Evolutionary conservation across 2,888 invertebrate species (phyloP), one percentile per base, ranked within the genome.

Genomic region (Cheiracanthium punctorium): DNA sequence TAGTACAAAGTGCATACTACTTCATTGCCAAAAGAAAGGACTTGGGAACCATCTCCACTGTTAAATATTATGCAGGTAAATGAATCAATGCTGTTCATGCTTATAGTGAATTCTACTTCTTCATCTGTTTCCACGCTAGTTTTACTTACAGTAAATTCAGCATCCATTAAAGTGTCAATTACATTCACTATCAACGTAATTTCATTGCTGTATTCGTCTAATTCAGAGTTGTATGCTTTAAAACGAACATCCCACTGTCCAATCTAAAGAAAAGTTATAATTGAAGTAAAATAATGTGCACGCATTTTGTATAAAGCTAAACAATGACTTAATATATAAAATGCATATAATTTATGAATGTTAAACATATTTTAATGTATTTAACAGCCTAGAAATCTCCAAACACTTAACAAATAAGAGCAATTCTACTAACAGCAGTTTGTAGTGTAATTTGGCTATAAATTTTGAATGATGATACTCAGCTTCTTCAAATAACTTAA

Each of bases 21-120:
- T 76, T 43, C 52, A 37, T 81, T 80, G 10, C 81, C 77, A 65
- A 81, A 87, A 37, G 65, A 81, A 28, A 72, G 24, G 0, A 69
- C 30, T 0, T 48, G 67, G 0, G 32, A 30, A 67, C 58, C 43
- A 52, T 87, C 87, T 14, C 71, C 75, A 32, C 70, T 32, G 33
- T 73, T 28, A 73, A 82, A 87, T 28, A 87, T 33, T 24, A 87
- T 29, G 33, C 87, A 87, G 17, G 80, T 70, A 30, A 48, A 70
- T n/a, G 41, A 33, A 70, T 87, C 87, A 1, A 79, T 43, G 1
- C 32, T n/a, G 0, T 20, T n/a, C 0, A 71, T 1, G 28, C n/a
- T 5, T 5, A 87, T 79, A 0, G 24, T 43, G 30, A 87, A 82
- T 28, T 74, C 74, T 20, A 77, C 41, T 29, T 24, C 24, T 67